These are phyloP conservation scores for Platycheirus rosarum DNA, from an alignment of 2,888 invertebrate genomes.

Conservation along the genomic window DNA sequence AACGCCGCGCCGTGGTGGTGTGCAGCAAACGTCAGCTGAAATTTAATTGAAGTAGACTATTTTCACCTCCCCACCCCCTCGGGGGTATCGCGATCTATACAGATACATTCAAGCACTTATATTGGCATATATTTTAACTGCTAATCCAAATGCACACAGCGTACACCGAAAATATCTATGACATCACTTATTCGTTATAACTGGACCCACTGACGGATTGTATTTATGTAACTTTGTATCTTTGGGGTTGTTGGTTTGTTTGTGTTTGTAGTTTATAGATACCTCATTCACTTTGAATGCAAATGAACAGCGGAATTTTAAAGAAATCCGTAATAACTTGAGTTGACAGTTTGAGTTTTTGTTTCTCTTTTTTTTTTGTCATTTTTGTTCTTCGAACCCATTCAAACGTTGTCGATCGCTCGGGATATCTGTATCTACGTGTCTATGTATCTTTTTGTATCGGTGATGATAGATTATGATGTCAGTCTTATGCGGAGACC, in stretches of 20 bases:
- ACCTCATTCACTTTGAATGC: conserved; percentile 61
- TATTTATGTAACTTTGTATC: conserved; percentile 18
- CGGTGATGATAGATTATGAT: conserved; percentile 52
- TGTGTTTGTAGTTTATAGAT: conserved; percentile 18
- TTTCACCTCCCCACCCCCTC: neutral
- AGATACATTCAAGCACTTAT: conserved; percentile 18
- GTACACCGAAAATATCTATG: conserved; percentile 70
- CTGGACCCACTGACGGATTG: conserved; percentile 55
- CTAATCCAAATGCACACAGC: conserved; percentile 68
- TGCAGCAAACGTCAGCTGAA: conserved; percentile 62
- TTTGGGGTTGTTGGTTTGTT: conserved; percentile 19
- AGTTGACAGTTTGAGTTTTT: conserved; percentile 57
- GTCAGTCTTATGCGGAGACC: conserved; percentile 30
- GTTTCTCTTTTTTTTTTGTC: neutral
- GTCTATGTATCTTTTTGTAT: conserved; percentile 14
- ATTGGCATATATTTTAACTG: conserved; percentile 61
- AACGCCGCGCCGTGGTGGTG: conserved; percentile 61
- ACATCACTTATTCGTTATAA: conserved; percentile 68
- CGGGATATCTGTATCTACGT: neutral
- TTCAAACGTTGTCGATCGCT: no score
- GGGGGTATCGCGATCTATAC: conserved; percentile 5
- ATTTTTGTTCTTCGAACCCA: no score
- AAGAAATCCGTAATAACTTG: conserved; percentile 58
- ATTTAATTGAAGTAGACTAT: conserved; percentile 37
- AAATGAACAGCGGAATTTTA: conserved; percentile 66